These are phyloP conservation scores for Hystrix cristata DNA, from an alignment of 2,113 vertebrate genomes.

Conservation along the genomic window DNA sequence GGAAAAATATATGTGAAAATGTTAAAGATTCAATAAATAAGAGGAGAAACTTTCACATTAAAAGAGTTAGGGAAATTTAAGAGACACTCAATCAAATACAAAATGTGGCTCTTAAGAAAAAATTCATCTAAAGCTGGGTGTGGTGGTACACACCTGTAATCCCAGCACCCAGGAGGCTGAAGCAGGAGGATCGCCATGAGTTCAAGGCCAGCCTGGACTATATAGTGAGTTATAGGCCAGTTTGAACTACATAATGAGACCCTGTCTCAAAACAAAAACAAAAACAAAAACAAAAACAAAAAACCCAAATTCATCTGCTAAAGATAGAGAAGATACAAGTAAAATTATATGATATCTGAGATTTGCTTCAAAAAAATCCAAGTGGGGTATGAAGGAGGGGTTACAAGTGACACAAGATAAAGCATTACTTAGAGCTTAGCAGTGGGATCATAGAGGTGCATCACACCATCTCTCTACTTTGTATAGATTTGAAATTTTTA, in stretches of 20 bases:
- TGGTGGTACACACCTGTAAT: not conserved
- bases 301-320: not conserved
- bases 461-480: not conserved
- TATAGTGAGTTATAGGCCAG: not conserved
- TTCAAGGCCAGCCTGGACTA: not conserved
- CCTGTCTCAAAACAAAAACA: not conserved
- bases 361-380: constrained; percentile 16
- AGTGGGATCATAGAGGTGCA: not conserved
- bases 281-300: not conserved
- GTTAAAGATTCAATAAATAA: not conserved
- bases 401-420: not conserved
- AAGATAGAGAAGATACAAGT: not conserved
- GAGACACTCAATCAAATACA: not conserved
- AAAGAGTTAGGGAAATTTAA: not conserved
- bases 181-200: not conserved
- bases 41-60: constrained; percentile 3
- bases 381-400: not conserved
- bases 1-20: constrained; percentile 38
- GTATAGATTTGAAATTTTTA: not conserved
- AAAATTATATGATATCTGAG: constrained; percentile 2
- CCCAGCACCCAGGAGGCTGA: not conserved
- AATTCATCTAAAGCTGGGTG: not conserved
- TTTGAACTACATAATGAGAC: not conserved
- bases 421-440: not conserved
- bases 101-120: not conserved